A percentile compares a stretch with the other conserved stretches of the same genome.
Conservation (phyloP, 2,113 vertebrate species). For the Cygnus atratus region DNA sequence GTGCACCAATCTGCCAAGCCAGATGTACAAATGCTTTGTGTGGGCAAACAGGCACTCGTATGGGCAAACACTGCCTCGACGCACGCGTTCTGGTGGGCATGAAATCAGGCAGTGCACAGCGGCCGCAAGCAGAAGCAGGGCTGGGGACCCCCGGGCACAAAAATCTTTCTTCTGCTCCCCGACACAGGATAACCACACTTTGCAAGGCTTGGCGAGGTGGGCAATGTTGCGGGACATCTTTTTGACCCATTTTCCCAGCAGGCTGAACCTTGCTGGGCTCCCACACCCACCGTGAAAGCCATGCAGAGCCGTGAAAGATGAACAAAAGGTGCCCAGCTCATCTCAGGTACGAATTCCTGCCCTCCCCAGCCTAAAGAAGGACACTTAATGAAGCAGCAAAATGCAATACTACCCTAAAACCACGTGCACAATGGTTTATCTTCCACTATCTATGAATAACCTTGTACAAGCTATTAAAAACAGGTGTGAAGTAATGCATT, state of each 20-base stretch:
- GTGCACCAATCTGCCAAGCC: conserved; percentile 66
- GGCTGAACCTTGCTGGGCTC: neutral
- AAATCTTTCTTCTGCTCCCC: neutral
- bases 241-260: neutral
- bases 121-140: neutral
- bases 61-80: conserved; percentile 41
- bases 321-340: neutral
- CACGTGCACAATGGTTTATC: neutral
- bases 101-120: neutral
- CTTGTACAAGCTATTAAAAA: neutral
- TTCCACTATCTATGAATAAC: conserved; percentile 4
- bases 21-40: conserved; percentile 64
- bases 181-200: neutral
- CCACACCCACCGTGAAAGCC: fast-evolving
- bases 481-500: conserved; percentile 32
- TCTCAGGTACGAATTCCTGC: neutral
- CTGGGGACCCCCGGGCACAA: neutral
- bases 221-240: neutral
- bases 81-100: neutral
- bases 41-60: conserved; percentile 54
- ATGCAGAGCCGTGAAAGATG: neutral
- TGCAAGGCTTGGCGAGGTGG: fast-evolving
- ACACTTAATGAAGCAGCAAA: neutral
- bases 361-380: neutral
- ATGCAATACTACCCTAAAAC: neutral